Evolutionary conservation across 2,888 invertebrate genomes (phyloP).

Genomic region (Agrochola lychnidis): DNA sequence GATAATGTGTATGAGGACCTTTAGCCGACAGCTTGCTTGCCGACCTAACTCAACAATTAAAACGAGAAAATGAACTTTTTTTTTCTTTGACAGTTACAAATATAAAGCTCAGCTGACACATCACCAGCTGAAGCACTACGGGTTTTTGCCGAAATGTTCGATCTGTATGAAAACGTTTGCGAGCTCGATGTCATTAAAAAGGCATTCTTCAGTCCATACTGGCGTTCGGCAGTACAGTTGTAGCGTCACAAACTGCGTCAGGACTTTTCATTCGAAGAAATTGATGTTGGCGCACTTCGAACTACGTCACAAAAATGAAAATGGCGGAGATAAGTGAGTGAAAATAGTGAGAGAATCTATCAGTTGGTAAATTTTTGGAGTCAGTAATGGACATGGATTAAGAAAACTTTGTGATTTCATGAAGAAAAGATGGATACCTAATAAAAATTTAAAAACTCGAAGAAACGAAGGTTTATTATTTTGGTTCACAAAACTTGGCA

Average conservation of each 20-base stretch:
- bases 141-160: constrained; percentile 63
- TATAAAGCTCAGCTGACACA: constrained; percentile 70
- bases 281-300: constrained; percentile 66
- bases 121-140: constrained; percentile 70
- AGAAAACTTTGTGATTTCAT: background rate
- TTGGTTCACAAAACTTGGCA: background rate
- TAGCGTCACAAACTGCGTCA: constrained; percentile 57
- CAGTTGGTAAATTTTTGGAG: background rate
- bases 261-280: constrained; percentile 69
- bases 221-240: constrained; percentile 67
- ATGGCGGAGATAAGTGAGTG: background rate
- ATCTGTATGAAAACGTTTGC: constrained; percentile 65
- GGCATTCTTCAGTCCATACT: constrained; percentile 70
- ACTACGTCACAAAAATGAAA: constrained; percentile 46
- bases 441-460: background rate
- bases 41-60: no score
- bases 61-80: background rate
- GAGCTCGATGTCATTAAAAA: constrained; percentile 49
- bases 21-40: background rate
- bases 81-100: constrained; percentile 69
- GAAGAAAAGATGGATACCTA: background rate
- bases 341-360: background rate
- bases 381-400: background rate
- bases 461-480: constrained; percentile 1
- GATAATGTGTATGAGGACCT: background rate